Conservation (phyloP, 2,113 vertebrate species). For the Holacanthus passer region DNA sequence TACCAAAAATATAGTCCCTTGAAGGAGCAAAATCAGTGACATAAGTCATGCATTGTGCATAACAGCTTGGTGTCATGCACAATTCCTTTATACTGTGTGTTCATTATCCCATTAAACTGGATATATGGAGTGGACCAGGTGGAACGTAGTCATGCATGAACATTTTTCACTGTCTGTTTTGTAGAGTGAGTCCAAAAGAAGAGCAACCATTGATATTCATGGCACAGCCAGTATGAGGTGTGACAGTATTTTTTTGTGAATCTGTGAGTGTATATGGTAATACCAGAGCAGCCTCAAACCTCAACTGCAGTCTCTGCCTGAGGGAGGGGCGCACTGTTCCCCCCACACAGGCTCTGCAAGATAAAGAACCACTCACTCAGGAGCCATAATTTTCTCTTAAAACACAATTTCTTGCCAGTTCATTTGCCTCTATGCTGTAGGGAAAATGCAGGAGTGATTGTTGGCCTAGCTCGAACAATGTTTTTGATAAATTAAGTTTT, state of each 20-base stretch:
- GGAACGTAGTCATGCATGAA: constrained; percentile 76
- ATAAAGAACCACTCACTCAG: constrained; percentile 70
- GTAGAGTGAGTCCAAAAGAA: constrained; percentile 77
- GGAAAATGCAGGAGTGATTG: constrained; percentile 61
- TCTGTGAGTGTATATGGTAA: constrained; percentile 78
- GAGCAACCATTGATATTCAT: constrained; percentile 83
- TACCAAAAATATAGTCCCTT: constrained; percentile 65
- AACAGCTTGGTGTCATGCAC: constrained; percentile 73
- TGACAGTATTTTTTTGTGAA: constrained; percentile 79
- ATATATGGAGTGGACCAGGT: constrained; percentile 76
- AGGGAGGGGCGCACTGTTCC: constrained; percentile 48
- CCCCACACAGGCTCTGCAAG: constrained; percentile 52
- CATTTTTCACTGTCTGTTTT: constrained; percentile 81
- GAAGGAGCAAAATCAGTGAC: constrained; percentile 72
- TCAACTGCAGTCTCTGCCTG: constrained; percentile 67
- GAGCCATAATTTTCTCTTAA: constrained; percentile 76
- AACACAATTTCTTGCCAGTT: constrained; percentile 72
- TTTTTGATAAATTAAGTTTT: constrained; percentile 67
- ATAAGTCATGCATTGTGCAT: constrained; percentile 71
- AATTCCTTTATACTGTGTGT: constrained; percentile 74
- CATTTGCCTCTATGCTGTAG: constrained; percentile 68
- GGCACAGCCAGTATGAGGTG: constrained; percentile 75
- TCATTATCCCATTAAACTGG: constrained; percentile 78
- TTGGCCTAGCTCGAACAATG: constrained; percentile 52
- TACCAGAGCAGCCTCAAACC: constrained; percentile 72